Percentiles rank a stretch among this genome's conserved stretches.
Conservation (phyloP, 92 coral and sea anemone species). For the Bergia sp. region DNA sequence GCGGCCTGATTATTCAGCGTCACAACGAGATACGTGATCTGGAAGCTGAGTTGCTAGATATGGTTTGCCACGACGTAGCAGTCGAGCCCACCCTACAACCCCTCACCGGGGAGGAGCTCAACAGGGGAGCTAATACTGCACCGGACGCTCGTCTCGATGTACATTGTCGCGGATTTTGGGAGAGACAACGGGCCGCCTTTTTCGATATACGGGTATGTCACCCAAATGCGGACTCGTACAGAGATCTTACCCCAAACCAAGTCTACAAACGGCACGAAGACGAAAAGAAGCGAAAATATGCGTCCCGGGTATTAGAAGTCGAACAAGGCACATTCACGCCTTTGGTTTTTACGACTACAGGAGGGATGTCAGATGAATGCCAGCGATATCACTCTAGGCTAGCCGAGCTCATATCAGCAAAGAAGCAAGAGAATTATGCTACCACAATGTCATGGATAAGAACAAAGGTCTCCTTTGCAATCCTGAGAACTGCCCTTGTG, state of each 20-base stretch:
- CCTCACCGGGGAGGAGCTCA: constrained; percentile 41
- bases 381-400: constrained; percentile 43
- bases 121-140: constrained; percentile 31
- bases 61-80: constrained; percentile 48
- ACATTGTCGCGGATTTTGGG: constrained; percentile 38
- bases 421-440: constrained; percentile 58
- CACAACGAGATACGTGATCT: constrained; percentile 50
- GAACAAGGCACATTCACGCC: constrained; percentile 58
- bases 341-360: constrained; percentile 48
- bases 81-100: constrained; percentile 50
- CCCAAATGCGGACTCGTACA: neutral
- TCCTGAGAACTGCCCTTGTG: constrained; percentile 50
- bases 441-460: constrained; percentile 50
- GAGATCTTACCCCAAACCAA: constrained; percentile 46
- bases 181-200: constrained; percentile 37
- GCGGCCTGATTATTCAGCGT: constrained; percentile 50
- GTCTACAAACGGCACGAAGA: constrained; percentile 45
- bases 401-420: constrained; percentile 45
- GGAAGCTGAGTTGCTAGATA: constrained; percentile 48
- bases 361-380: constrained; percentile 50
- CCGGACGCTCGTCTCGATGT: constrained; percentile 37
- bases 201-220: neutral
- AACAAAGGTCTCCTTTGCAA: constrained; percentile 48
- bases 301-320: constrained; percentile 48
- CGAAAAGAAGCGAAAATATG: constrained; percentile 55